Percentiles rank a stretch among this genome's conserved stretches.
Evolutionary conservation across 2,113 vertebrate genomes (phyloP).

Genomic region (Vulpes lagopus): DNA sequence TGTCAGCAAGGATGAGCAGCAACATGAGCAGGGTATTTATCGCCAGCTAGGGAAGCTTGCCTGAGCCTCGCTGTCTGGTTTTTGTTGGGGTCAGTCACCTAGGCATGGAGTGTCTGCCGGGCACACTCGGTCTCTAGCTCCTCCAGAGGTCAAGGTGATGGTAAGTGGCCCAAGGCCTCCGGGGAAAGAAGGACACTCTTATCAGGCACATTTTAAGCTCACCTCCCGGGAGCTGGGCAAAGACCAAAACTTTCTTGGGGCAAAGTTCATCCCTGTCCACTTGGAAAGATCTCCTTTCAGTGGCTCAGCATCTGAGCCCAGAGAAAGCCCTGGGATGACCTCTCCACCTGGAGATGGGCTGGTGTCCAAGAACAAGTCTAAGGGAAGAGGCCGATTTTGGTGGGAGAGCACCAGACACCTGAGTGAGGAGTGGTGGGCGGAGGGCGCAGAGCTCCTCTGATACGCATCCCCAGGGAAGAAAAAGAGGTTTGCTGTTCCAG

Average conservation of each 20-base stretch:
- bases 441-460: not conserved
- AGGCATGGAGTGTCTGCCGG: accelerated
- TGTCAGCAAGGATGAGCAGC: not conserved
- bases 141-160: not conserved
- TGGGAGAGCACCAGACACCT: accelerated
- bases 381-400: not conserved
- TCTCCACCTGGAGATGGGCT: not conserved
- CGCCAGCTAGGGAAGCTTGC: too few relatives aligned
- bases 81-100: not conserved
- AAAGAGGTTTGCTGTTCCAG: not conserved
- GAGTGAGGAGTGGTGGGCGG: not conserved
- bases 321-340: not conserved
- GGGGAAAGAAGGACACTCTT: not conserved
- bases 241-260: not conserved
- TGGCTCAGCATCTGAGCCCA: not conserved
- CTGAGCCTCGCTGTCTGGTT: too few relatives aligned
- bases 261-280: not conserved
- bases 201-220: not conserved
- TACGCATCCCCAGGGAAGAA: accelerated
- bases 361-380: not conserved
- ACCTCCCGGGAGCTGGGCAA: not conserved
- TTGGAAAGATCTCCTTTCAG: not conserved
- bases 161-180: not conserved
- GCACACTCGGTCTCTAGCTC: not conserved
- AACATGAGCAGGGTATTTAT: not conserved